These are phyloP conservation scores for Machaerirhynchus nigripectus DNA, from an alignment of 2,113 vertebrate species.

Conservation along the genomic window DNA sequence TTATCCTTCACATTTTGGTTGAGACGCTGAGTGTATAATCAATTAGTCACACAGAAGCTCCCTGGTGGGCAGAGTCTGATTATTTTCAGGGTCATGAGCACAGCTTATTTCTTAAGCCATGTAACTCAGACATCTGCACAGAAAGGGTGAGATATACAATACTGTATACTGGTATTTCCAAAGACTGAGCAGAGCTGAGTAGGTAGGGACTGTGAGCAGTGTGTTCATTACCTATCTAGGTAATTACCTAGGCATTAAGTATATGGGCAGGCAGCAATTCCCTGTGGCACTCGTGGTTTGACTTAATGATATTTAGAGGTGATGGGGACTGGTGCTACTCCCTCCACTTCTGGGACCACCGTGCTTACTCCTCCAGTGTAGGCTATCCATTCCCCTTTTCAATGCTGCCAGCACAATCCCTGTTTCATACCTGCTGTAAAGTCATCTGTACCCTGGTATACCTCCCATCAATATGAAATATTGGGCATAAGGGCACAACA, in stretches of 20 bases:
- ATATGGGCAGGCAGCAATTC: neutral
- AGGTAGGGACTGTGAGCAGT: neutral
- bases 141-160: neutral
- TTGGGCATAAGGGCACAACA: neutral
- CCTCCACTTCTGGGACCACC: neutral
- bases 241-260: neutral
- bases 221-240: neutral
- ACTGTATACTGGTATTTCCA: neutral
- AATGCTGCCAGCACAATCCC: neutral
- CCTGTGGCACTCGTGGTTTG: neutral
- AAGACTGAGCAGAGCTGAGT: neutral
- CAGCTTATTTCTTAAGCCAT: neutral
- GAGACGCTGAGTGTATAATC: neutral
- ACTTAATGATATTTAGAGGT: neutral
- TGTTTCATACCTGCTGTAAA: neutral
- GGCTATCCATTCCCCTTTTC: neutral
- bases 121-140: neutral
- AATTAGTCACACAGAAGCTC: neutral
- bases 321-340: neutral
- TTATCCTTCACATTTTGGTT: neutral
- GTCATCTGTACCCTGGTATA: accelerated
- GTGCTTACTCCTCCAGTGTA: neutral
- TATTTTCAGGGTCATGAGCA: neutral
- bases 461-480: neutral
- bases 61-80: neutral